Percentiles rank a stretch among this genome's conserved stretches.
Conservation (phyloP, 2,113 vertebrate species). For the Heterotilapia buettikoferi region DNA sequence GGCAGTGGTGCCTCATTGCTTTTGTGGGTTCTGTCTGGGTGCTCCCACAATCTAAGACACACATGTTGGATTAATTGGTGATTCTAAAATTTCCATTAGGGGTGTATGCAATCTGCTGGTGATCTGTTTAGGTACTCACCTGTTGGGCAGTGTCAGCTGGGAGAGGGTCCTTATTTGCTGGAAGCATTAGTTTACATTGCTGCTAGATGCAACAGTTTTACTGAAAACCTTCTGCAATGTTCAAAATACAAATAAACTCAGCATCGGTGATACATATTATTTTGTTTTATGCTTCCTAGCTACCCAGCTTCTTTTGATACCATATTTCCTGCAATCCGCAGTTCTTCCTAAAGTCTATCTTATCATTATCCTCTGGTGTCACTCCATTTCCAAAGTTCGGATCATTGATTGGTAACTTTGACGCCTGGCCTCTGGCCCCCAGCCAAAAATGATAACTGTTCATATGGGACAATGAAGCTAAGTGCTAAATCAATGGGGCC, state of each 20-base stretch:
- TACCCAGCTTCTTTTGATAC: slow-evolving; percentile 11
- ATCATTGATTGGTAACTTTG: slow-evolving; percentile 72
- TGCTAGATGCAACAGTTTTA: neutral
- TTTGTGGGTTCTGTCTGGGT: neutral
- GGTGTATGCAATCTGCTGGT: neutral
- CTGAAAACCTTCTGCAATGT: neutral
- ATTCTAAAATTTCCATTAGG: neutral
- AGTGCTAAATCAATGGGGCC: slow-evolving; percentile 77
- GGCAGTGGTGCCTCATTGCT: neutral
- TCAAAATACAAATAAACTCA: neutral
- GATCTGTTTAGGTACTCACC: neutral
- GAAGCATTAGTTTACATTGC: neutral
- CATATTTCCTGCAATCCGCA: slow-evolving; percentile 40
- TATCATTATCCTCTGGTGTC: neutral
- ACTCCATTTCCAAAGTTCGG: slow-evolving; percentile 60
- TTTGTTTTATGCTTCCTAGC: neutral
- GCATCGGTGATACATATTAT: rapidly evolving
- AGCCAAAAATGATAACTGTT: slow-evolving; percentile 73
- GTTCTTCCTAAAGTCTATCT: neutral
- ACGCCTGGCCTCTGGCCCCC: slow-evolving; percentile 53
- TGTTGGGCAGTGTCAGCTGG: neutral
- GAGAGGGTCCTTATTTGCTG: neutral
- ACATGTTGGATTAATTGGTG: neutral
- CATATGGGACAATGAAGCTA: slow-evolving; percentile 73
- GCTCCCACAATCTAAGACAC: neutral